phyloP scores from a whole-genome alignment of 2,113 vertebrate species.

The Mobula hypostoma region DNA sequence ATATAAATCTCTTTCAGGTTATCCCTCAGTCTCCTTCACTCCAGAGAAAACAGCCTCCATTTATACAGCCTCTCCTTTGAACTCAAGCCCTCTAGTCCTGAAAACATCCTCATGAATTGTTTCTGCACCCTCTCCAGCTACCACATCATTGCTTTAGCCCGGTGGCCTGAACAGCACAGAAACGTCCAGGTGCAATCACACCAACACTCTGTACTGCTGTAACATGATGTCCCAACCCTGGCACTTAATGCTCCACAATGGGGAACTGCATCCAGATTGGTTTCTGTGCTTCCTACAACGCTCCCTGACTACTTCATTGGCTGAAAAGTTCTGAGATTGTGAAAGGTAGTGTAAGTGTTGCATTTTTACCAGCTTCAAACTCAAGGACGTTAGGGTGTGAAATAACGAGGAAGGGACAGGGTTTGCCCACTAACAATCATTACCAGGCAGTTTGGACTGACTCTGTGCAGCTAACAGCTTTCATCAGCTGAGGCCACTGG shows the following conservation, averaged over 20 bases:
- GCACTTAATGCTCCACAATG: neutral
- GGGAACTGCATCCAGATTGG: neutral
- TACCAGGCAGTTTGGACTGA: neutral
- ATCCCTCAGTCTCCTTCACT: no score
- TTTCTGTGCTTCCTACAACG: neutral
- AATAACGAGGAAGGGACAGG: neutral
- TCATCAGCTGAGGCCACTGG: neutral
- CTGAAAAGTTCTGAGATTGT: neutral
- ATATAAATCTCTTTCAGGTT: no score
- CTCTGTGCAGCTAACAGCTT: neutral
- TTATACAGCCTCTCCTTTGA: no score
- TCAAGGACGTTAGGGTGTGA: neutral
- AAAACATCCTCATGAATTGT: no score
- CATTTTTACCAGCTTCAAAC: neutral
- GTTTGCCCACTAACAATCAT: neutral
- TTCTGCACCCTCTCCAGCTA: no score
- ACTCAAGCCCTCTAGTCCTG: no score
- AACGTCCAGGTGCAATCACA: no score
- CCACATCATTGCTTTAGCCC: no score
- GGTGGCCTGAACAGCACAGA: no score
- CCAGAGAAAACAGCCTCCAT: no score
- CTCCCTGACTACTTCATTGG: neutral
- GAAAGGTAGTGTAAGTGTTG: neutral
- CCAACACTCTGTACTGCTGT: no score
- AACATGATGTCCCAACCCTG: no score